Base-by-base conservation (phyloP, 2,797 vertebrate genomes). In the Typhlichthys subterraneus region DNA sequence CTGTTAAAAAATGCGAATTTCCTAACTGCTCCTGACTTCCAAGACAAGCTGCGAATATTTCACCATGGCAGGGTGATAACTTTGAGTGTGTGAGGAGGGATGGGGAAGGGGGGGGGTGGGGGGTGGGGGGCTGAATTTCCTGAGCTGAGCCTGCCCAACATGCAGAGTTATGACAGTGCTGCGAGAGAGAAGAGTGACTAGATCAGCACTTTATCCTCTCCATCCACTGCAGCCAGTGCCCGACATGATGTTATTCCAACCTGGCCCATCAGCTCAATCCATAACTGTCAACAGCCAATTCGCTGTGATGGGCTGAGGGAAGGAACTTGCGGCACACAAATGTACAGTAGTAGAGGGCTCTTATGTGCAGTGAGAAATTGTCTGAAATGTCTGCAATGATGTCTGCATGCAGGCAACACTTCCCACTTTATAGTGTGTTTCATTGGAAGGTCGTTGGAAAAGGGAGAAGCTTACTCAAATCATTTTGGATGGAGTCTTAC, bases 151-250 rank as follows among this genome's bases (percentile, higher is more conserved):
- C 23, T 29, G 23, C 23, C 23, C 23, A 29, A 4, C 23, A 29
- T 29, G 23, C 23, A 29, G 23, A 29, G 23, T 29, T 29, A 29
- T 29, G 23, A 15, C 49, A 17, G 13, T 46, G 62, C 59, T 48
- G 53, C 52, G 31, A 55, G 51, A 10, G 60, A 59, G 59, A 48
- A 50, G 59, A 68, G 45, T 38, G 56, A n/a, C 60, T 68, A 67
- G 49, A 79, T 87, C 71, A 65, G 59, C 77, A 62, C 55, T 65
- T 80, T 50, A 70, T 64, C 53, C 61, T 48, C 53, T 53, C 61
- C 15, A 45, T 63, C 55, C 49, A 61, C 66, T 51, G 49, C 45
- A n/a, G 45, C 57, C 57, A 48, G 2, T 3, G 5, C 46, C 15
- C 17, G 11, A 13, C 57, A 3, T 14, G 13, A 54, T 49, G 15